Conservation (phyloP, 2,888 invertebrate genomes). For the Temnothorax rugatulus region DNA sequence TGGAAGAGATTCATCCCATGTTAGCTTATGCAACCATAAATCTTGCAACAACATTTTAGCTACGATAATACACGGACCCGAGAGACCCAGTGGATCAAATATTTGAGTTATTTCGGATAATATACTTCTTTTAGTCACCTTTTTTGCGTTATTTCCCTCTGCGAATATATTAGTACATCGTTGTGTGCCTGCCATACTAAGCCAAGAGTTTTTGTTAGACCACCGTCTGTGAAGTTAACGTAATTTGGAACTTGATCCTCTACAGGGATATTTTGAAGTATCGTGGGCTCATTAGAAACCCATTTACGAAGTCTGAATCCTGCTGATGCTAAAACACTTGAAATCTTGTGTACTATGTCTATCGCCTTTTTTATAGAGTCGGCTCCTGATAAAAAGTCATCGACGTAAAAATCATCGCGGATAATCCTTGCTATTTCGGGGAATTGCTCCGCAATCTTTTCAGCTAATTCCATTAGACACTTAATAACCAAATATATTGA, state of each 20-base stretch:
- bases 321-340: neutral
- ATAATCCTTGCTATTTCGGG: too few species aligned
- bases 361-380: too few species aligned
- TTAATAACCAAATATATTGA: too few species aligned
- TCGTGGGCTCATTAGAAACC: neutral
- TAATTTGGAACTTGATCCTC: neutral
- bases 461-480: too few species aligned
- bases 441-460: too few species aligned
- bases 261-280: neutral
- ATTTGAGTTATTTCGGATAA: neutral
- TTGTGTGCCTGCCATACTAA: neutral
- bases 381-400: too few species aligned
- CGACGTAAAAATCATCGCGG: too few species aligned
- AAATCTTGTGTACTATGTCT: neutral
- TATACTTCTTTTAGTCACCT: neutral
- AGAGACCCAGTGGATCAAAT: neutral
- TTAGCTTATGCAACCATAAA: neutral
- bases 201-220: neutral
- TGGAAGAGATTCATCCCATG: neutral
- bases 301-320: conserved; percentile 14
- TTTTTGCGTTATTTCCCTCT: neutral
- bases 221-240: neutral
- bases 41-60: neutral
- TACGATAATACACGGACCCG: neutral
- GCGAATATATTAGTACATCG: neutral